Evolutionary conservation across 1,140 invertebrate genomes (phyloP), one percentile per base, ranked within the genome.

Genomic region (Heliconius himera): DNA sequence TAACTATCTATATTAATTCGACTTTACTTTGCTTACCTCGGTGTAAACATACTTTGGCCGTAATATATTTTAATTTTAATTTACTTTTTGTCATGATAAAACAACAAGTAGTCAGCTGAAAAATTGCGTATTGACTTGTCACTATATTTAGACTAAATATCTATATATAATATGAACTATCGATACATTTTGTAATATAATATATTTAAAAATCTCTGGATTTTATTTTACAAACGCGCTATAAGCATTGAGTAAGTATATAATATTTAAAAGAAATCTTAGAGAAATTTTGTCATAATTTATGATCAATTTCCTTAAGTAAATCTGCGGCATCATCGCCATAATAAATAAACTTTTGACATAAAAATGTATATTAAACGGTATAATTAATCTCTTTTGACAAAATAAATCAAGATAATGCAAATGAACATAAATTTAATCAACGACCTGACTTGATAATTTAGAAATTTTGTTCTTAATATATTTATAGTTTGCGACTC

Each of bases 331-430:
- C 60, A 29, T 66, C 60, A 66, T 66, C 16, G 60, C 60, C 13
- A 66, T 66, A 29, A 66, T 66, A 66, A 66, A 66, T 29, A 66
- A 66, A 60, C 13, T 26, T 29, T 66, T 66, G 13, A 29, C 60
- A 66, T 29, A 9, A 66, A 29, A 66, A 26, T 1, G 9, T 66
- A 26, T 66, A 66, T 66, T n/a, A 60, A 73, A 26, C 70, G 70
- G 51, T 54, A 73, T 73, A 56, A 73, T 38, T 60, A 73, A 60
- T 78, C 49, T 46, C 70, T 41, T 4, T 41, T 51, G 51, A 78
- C 13, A 73, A 41, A n/a, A 74, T 79, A 79, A 74, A 79, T 79
- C 73, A 79, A 49, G 78, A 79, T 79, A 60, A 79, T 79, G 73
- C 33, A 70, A 79, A 79, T 79, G 73, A 79, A 26, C 70, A 46